Base-by-base conservation (phyloP, 2,113 vertebrate species). In the Limnothrissa miodon region DNA sequence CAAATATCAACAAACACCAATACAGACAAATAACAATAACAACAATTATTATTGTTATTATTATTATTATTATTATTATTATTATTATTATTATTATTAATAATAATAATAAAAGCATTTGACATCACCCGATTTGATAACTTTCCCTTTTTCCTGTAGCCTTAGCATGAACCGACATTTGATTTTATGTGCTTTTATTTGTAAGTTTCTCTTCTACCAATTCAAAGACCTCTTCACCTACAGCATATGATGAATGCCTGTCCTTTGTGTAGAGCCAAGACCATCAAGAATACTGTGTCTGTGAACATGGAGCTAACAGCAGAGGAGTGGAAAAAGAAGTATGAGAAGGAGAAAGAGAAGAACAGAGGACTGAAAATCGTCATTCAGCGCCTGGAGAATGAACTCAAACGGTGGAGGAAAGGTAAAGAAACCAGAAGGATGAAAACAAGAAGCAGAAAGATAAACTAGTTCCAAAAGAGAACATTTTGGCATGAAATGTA, bases 261-360 rank as follows among this genome's bases (percentile, higher is more conserved):
- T 33, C 66, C 13, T 74, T 33, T 15, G 1, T 74, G 66, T 36
- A 99, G 97, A 92, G 97, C 97, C 0, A 98, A 99, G 94, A 98
- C 96, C 39, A 98, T 99, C 91, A 98, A 98, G 93, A 99, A 98
- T 89, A 98, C 97, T 0, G 97, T 97, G 85, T 97, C 96, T 1
- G 96, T 99, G 85, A 99, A 99, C 86, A 91, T 98, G 93, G 97
- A 99, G 90, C 92, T 98, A 90, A 98, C 97, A 0, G 97, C 97
- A 0, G 97, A 98, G 88, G 97, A 98, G 91, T 98, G 97, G 97
- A 98, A 98, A 93, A 98, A 98, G 90, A 99, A 98, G 62, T 98
- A 96, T 0, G 96, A 98, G 90, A 97, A 97, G 89, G 96, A 99
- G 90, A 98, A 98, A 15, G 96, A 97, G 80, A 98, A 98, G 89